phyloP scores from a whole-genome alignment of 1,140 invertebrate species.

The Danaus plexippus region DNA sequence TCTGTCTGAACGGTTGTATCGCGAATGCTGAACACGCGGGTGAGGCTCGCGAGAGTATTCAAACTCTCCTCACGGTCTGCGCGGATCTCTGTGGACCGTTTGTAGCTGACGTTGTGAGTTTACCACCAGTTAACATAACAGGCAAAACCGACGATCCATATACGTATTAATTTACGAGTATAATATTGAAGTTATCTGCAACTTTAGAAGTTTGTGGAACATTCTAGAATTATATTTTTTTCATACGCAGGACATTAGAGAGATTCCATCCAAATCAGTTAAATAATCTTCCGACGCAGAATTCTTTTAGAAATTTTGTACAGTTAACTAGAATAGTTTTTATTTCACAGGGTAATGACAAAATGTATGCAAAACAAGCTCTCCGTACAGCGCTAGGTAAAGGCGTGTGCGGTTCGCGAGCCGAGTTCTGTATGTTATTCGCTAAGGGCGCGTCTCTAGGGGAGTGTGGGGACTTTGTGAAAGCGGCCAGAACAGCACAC shows the following conservation, averaged over 20 bases:
- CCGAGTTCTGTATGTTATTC: slow-evolving; percentile 58
- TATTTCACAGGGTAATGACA: slow-evolving; percentile 37
- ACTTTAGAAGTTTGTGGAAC: too few relatives aligned
- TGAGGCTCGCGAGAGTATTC: slow-evolving; percentile 45
- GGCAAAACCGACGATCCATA: neutral
- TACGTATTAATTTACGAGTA: too few relatives aligned
- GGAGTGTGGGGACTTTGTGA: slow-evolving; percentile 45
- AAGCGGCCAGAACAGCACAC: slow-evolving; percentile 48
- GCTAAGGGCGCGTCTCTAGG: slow-evolving; percentile 41
- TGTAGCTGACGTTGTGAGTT: slow-evolving; percentile 39
- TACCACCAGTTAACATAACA: neutral
- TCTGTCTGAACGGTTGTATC: slow-evolving; percentile 47
- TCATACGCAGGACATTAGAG: too few relatives aligned
- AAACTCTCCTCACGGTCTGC: slow-evolving; percentile 51
- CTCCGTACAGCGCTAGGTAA: slow-evolving; percentile 45
- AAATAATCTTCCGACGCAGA: too few relatives aligned
- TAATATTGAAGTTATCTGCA: too few relatives aligned
- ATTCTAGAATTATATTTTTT: too few relatives aligned
- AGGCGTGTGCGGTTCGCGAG: slow-evolving; percentile 43
- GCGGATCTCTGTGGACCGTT: slow-evolving; percentile 48
- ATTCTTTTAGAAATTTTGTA: too few relatives aligned
- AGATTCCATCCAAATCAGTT: too few relatives aligned
- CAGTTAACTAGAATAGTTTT: neutral
- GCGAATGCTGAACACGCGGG: slow-evolving; percentile 37
- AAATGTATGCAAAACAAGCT: slow-evolving; percentile 37